Evolutionary conservation across 1,140 invertebrate species (phyloP), one percentile per base, ranked within the genome.

Genomic region (Euschistus heros): DNA sequence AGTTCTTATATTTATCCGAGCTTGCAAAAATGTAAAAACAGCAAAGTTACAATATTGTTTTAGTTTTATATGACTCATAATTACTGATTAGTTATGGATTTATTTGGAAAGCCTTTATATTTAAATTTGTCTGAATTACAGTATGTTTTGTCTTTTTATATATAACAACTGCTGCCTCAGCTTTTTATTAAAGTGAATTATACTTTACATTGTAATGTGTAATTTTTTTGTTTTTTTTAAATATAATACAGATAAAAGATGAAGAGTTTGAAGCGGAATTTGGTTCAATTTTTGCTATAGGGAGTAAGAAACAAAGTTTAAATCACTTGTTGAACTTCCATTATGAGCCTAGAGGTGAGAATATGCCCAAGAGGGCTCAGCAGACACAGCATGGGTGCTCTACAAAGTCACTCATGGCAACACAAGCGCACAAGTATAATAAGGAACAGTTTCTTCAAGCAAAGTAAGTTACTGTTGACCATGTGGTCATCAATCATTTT

Each of bases 361-460:
- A 52, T 47, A 69, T 44, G 47, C 46, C 37, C 15, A 33, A 54
- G 24, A 46, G 42, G 22, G 5, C 30, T 14, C 22, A 26, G 46
- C 37, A 60, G 3, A 20, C 52, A 62, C 47, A 67, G 62, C 65
- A 62, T 62, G 54, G 54, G 47, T 66, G 57, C 59, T 65, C 60
- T n/a, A 66, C 68, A 17, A 60, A 61, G 55, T 71, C 78, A 46
- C 65, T 69, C 54, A 69, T 69, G 71, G 72, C 74, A 52, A 74
- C 79, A 65, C 76, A 79, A 59, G 77, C 80, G 33, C 81, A 85
- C 70, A 87, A 86, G 72, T 94, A 92, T 75, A 93, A 89, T 76
- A 93, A 94, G 75, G 91, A 97, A 75, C 86, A 93, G 71, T 97
- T 92, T 76, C 77, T 97, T 42, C 91, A 95, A 78, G 92, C 92